Conservation (phyloP, 1,140 invertebrate genomes). For the Metaphire vulgaris region DNA sequence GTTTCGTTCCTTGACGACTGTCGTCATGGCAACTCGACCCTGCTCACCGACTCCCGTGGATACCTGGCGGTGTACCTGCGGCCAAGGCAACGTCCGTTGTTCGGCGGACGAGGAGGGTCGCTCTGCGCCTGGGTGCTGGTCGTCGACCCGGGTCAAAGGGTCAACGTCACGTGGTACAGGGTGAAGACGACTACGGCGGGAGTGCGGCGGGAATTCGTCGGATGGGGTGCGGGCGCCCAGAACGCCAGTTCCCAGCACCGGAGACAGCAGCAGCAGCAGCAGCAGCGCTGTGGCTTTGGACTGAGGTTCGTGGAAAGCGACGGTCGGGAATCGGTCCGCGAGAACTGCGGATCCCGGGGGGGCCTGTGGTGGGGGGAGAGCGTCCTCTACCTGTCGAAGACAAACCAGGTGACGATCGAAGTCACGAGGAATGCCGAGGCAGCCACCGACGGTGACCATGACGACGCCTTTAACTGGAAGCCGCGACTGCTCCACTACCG, state of each 20-base stretch:
- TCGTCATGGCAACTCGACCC: not conserved
- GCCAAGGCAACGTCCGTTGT: not conserved
- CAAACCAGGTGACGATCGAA: not conserved
- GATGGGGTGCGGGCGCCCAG: not conserved
- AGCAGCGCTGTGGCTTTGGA: not conserved
- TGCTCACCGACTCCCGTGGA: not conserved
- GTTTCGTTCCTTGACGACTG: not conserved
- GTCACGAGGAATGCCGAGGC: not conserved
- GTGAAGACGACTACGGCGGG: not conserved
- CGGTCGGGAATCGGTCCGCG: not conserved
- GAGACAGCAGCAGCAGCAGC: no score
- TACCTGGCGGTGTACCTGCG: not conserved
- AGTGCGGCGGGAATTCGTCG: not conserved
- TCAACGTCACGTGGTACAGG: not conserved
- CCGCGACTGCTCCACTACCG: not conserved
- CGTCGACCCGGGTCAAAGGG: not conserved
- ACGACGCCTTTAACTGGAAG: not conserved
- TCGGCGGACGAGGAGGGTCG: not conserved
- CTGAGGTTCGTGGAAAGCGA: not conserved
- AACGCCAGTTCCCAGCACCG: not conserved
- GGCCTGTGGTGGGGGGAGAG: not conserved
- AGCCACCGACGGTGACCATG: not conserved
- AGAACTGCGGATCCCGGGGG: not conserved
- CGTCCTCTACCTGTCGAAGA: not conserved
- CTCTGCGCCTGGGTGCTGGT: not conserved